phyloP scores from a whole-genome alignment of 1,140 invertebrate species.

The Onthophagus taurus region DNA sequence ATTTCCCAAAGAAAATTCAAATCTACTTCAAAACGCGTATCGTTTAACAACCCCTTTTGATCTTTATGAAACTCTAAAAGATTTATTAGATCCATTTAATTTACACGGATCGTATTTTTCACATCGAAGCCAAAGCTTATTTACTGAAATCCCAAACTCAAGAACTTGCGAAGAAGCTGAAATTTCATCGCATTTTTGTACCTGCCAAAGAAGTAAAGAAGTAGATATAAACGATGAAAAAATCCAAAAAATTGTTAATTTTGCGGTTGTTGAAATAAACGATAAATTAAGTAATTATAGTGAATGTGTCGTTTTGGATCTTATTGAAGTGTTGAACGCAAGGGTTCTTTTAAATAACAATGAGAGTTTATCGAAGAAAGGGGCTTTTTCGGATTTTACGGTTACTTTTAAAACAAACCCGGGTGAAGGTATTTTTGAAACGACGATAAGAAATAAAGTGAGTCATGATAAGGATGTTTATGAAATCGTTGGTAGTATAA shows the following conservation, averaged over 20 bases:
- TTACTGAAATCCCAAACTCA: constrained; percentile 56
- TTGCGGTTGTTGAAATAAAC: constrained; percentile 56
- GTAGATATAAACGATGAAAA: constrained; percentile 41
- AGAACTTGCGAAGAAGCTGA: constrained; percentile 65
- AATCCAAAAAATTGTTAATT: constrained; percentile 41
- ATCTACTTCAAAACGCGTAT: constrained; percentile 60
- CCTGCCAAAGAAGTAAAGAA: constrained; percentile 56
- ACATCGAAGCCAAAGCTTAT: constrained; percentile 48
- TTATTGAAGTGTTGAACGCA: constrained; percentile 46
- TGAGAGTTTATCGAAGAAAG: neutral
- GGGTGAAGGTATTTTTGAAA: constrained; percentile 66
- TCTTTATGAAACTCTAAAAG: constrained; percentile 59
- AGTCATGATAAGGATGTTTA: constrained; percentile 25
- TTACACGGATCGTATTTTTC: constrained; percentile 24
- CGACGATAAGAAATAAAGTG: constrained; percentile 46
- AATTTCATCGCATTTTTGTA: constrained; percentile 76
- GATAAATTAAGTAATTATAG: constrained; percentile 44
- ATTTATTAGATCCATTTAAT: constrained; percentile 45
- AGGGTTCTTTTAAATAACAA: constrained; percentile 28
- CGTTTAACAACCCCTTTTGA: constrained; percentile 78
- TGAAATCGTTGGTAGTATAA: constrained; percentile 53
- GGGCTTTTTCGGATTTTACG: constrained; percentile 49
- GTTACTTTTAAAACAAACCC: constrained; percentile 56
- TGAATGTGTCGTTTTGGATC: constrained; percentile 48
- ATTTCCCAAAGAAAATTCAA: constrained; percentile 52